Evolutionary conservation across 2,888 invertebrate genomes (phyloP).

Genomic region (Lordiphosa fenestrarum): DNA sequence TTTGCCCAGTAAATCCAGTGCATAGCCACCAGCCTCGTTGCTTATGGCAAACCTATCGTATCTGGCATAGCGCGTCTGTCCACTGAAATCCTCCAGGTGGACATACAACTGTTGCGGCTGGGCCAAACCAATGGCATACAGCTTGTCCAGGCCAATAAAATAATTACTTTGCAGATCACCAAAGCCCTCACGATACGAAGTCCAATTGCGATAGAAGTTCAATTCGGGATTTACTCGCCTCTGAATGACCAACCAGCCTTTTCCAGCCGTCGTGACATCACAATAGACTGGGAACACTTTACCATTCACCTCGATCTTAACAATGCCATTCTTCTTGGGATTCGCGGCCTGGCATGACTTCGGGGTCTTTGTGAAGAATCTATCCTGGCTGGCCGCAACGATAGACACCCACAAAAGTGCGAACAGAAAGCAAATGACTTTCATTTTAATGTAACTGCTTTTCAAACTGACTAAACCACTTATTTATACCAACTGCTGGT

Average conservation of each 20-base stretch:
- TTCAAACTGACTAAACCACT: not conserved
- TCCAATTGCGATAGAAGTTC: constrained; percentile 85
- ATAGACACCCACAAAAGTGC: not conserved
- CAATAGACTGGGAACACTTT: constrained; percentile 77
- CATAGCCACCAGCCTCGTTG: constrained; percentile 84
- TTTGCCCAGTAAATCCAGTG: constrained; percentile 84
- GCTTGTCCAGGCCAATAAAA: constrained; percentile 86
- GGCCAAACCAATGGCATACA: constrained; percentile 80
- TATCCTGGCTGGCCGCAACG: not conserved
- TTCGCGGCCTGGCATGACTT: constrained; percentile 27
- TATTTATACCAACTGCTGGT: not conserved
- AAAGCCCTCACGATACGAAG: constrained; percentile 85
- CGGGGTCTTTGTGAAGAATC: constrained; percentile 15
- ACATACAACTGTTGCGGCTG: constrained; percentile 82
- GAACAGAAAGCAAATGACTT: not conserved
- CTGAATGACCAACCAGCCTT: constrained; percentile 86
- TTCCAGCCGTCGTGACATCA: constrained; percentile 81
- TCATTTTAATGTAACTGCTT: not conserved
- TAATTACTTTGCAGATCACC: constrained; percentile 86
- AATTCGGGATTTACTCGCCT: constrained; percentile 84
- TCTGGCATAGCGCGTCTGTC: constrained; percentile 82
- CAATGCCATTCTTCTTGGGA: constrained; percentile 33
- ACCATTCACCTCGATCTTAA: constrained; percentile 23
- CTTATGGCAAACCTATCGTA: constrained; percentile 85
- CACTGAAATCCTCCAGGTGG: constrained; percentile 83